Base-by-base conservation (phyloP, 1,140 invertebrate genomes). In the Vanessa tameamea region DNA sequence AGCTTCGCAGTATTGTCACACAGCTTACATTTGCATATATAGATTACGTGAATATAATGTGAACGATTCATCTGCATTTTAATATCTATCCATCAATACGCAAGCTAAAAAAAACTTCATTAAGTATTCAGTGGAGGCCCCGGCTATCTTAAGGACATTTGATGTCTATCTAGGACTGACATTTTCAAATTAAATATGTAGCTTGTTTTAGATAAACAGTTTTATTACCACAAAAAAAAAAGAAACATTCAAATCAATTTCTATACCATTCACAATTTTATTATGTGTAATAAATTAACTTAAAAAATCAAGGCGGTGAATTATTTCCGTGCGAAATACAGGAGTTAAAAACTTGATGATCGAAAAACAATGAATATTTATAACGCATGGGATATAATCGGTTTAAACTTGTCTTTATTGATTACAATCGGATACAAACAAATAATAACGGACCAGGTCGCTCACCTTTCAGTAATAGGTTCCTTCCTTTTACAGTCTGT, bases 401-500 rank as follows among this genome's bases (percentile, higher is more conserved):
- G 65, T 81, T 76, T 86, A 57, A 76, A 78, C 61, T 75, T 70
- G 78, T 82, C 78, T 79, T 79, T 66, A 73, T 57, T 43, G 63
- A 61, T 68, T 31, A 59, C 66, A 68, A 68, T 59, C 55, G 23
- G 15, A 43, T 57, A 70, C 57, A 50, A 65, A 68, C 74, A 59
- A 75, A 72, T 78, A 69, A 74, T 92, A 92, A 92, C 90, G 90
- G 89, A 90, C 57, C 84, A 64, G 89, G 89, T 91, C 88, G 84
- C 72, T 85, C 79, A 91, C 90, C 90, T 87, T 85, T 84, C 87
- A 84, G 82, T 88, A 90, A 91, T 89, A 84, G 85, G 82, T 85
- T 87, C 85, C 86, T 87, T 87, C 88, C 90, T 91, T 90, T 87
- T 90, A 83, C 81, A 86, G 87, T 64, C 74, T 64, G 77, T 78